A percentile compares a stretch with the other conserved stretches of the same genome.
These are phyloP conservation scores for Malaclemys terrapin DNA, from an alignment of 2,113 vertebrate genomes.

Conservation along the genomic window DNA sequence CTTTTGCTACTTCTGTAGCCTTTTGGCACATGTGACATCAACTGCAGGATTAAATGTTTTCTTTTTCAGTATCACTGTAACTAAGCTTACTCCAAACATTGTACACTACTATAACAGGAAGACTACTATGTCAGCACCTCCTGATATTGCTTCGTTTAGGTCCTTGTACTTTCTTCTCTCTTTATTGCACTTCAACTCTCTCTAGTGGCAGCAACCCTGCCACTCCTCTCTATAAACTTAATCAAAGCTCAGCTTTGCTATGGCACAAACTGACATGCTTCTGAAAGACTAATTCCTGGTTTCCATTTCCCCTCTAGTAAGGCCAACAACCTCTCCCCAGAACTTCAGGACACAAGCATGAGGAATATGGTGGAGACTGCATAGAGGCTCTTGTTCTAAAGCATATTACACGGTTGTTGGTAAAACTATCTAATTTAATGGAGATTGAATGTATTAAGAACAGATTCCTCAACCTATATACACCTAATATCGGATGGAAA, in stretches of 20 bases:
- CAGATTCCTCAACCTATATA: background rate
- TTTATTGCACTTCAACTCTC: background rate
- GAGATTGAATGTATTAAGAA: background rate
- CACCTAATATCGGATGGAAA: background rate
- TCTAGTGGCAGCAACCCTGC: background rate
- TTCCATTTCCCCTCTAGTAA: background rate
- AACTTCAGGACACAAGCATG: background rate
- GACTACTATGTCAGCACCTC: background rate
- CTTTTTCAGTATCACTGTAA: background rate
- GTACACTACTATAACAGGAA: background rate
- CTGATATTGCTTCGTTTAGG: background rate
- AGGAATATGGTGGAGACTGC: conserved; percentile 42
- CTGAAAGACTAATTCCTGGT: background rate
- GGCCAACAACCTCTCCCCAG: background rate
- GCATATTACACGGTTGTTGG: background rate
- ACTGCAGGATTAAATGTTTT: background rate
- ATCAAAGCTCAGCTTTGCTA: background rate
- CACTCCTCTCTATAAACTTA: background rate
- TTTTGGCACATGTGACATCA: background rate
- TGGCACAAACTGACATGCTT: background rate
- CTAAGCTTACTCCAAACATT: background rate
- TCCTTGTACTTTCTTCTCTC: background rate
- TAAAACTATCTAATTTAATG: background rate
- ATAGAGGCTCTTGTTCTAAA: conserved; percentile 27
- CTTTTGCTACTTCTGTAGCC: background rate